Evolutionary conservation across 2,797 vertebrate genomes (phyloP), one percentile per base, ranked within the genome.

Genomic region (Carapus acus): DNA sequence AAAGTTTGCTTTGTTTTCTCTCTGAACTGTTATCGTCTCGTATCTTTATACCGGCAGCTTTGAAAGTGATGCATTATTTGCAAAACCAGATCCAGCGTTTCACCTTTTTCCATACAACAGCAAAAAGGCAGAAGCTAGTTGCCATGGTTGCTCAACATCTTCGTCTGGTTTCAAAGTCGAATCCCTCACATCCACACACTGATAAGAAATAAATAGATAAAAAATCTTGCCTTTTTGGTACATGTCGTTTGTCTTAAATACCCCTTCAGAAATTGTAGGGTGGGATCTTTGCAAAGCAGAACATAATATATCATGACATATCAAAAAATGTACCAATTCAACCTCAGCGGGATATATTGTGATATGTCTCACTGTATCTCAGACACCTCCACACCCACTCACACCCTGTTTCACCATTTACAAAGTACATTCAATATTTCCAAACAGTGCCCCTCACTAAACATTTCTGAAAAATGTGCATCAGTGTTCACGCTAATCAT

Each of bases 1-100:
- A 56, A 64, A 71, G 57, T 77, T 73, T 73, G 34, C 17, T 8
- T 49, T 55, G 65, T 37, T 67, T 37, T 41, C 58, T 60, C 33
- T 65, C 48, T 43, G 23, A 54, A 33, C 42, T 49, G 62, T 77
- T 73, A 76, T 76, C 54, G 63, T 53, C 65, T 47, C 2, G 37
- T 58, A 58, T 59, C 38, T 33, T 13, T 33, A 58, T 74, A 67
- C 68, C 52, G 20, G 44, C 33, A n/a, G 19, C 18, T 16, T 38
- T 71, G 55, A 58, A 71, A 79, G 74, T 76, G 72, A 71, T 68
- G 67, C 65, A 74, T 41, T 59, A 49, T 62, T 71, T 64, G 52
- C 67, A 34, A 56, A 37, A 62, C n/a, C 23, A 75, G 64, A 74
- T 78, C 43, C 50, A 65, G 65, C 63, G 45, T 40, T 71, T 58